Conservation (phyloP, 2,113 vertebrate species). For the Myrmecobius fasciatus region DNA sequence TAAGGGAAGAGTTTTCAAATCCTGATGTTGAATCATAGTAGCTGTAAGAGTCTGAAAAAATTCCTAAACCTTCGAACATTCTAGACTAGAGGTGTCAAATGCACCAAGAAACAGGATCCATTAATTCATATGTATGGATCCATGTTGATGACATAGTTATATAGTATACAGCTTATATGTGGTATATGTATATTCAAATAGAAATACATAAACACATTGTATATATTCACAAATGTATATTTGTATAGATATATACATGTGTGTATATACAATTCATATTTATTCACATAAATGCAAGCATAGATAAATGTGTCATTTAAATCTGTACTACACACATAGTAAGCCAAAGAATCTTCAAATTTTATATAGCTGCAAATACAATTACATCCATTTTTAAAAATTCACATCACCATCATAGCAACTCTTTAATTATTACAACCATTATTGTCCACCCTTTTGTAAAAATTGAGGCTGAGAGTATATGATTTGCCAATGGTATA, state of each 20-base stretch:
- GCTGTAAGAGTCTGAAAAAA: not conserved
- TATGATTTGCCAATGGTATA: not conserved
- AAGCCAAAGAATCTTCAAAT: not conserved
- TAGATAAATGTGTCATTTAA: not conserved
- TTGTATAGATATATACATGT: not conserved
- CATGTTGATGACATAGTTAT: not conserved
- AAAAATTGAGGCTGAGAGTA: not conserved
- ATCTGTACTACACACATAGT: not conserved
- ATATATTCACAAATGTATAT: not conserved
- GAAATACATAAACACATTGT: too few relatives aligned
- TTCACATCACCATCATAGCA: not conserved
- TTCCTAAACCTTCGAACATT: not conserved
- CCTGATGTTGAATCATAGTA: not conserved
- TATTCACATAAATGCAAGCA: not conserved
- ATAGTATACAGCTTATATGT: not conserved
- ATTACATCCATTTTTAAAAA: not conserved
- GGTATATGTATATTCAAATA: too few relatives aligned
- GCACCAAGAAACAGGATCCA: not conserved
- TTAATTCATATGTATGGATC: not conserved
- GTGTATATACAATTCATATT: not conserved
- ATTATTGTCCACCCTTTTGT: not conserved
- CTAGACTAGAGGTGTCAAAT: not conserved
- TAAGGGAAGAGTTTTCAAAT: not conserved
- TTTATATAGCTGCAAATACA: not conserved
- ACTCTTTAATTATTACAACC: not conserved